A percentile compares a stretch with the other conserved stretches of the same genome.
phyloP scores from a whole-genome alignment of 2,797 vertebrate genomes.

The Ibycter americanus region DNA sequence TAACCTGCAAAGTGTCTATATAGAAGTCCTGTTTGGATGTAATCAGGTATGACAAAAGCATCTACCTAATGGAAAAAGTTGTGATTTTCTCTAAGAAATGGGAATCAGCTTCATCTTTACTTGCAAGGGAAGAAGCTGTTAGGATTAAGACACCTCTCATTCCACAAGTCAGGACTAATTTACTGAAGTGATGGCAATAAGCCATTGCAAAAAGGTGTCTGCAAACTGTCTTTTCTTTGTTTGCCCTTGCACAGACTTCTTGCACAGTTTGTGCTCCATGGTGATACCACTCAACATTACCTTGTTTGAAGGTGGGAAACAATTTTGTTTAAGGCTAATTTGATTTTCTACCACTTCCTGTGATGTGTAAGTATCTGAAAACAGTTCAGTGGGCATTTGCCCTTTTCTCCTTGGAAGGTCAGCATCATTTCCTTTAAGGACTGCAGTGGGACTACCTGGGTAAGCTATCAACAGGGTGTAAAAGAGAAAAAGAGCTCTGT shows the following conservation, averaged over 20 bases:
- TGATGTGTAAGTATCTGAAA: neutral
- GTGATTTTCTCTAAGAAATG: neutral
- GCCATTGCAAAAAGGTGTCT: neutral
- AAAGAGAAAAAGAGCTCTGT: neutral
- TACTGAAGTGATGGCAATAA: neutral
- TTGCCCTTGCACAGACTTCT: neutral
- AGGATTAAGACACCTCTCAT: neutral
- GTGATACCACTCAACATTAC: neutral
- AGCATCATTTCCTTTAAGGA: neutral
- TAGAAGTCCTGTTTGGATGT: neutral
- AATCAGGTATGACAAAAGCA: neutral
- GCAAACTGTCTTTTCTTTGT: neutral
- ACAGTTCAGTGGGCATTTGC: neutral
- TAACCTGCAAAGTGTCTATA: neutral
- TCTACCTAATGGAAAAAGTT: neutral
- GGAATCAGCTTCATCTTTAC: neutral
- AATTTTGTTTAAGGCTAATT: neutral
- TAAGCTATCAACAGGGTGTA: neutral
- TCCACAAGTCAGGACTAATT: neutral
- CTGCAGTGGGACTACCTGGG: neutral
- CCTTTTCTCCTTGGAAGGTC: neutral
- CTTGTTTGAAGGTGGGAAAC: neutral
- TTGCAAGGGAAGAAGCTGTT: neutral
- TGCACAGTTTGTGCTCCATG: neutral
- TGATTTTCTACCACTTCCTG: neutral